Evolutionary conservation across 2,797 vertebrate species (phyloP).

Genomic region (Astyanax mexicanus): DNA sequence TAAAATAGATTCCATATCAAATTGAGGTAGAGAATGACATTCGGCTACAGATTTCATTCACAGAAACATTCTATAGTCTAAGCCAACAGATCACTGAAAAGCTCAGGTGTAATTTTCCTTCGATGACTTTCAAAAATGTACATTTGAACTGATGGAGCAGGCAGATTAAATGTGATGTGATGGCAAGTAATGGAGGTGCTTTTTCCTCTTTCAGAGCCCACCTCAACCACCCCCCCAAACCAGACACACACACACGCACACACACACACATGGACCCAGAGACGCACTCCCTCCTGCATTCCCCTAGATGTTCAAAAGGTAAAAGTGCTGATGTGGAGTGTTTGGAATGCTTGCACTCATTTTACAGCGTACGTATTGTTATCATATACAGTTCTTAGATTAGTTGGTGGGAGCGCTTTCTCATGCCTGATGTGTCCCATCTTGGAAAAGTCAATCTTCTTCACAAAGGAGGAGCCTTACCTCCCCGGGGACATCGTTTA

Average conservation of each 20-base stretch:
- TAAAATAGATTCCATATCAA: not conserved
- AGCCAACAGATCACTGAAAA: not conserved
- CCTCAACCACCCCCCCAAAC: not conserved
- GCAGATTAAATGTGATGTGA: not conserved
- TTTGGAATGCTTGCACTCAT: slow-evolving; percentile 66
- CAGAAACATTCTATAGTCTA: not conserved
- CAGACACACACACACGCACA: no score
- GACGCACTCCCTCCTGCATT: no score
- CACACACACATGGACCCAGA: no score
- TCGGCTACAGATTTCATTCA: not conserved
- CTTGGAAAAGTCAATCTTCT: slow-evolving; percentile 81
- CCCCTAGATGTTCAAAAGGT: slow-evolving; percentile 64
- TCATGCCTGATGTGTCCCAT: slow-evolving; percentile 77
- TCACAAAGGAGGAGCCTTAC: slow-evolving; percentile 77
- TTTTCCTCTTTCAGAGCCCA: not conserved
- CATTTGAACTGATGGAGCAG: not conserved
- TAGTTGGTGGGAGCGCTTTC: slow-evolving; percentile 58
- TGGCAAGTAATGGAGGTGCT: not conserved
- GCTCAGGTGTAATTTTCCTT: slow-evolving; percentile 1
- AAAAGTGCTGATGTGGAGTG: slow-evolving; percentile 72
- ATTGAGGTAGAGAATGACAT: no score
- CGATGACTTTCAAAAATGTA: slow-evolving; percentile 5
- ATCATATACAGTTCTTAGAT: slow-evolving; percentile 71
- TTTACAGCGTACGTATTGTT: slow-evolving; percentile 71
- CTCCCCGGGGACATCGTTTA: slow-evolving; percentile 78